Evolutionary conservation across 2,797 vertebrate genomes (phyloP).

Genomic region (Chelidonichthys spinosus): DNA sequence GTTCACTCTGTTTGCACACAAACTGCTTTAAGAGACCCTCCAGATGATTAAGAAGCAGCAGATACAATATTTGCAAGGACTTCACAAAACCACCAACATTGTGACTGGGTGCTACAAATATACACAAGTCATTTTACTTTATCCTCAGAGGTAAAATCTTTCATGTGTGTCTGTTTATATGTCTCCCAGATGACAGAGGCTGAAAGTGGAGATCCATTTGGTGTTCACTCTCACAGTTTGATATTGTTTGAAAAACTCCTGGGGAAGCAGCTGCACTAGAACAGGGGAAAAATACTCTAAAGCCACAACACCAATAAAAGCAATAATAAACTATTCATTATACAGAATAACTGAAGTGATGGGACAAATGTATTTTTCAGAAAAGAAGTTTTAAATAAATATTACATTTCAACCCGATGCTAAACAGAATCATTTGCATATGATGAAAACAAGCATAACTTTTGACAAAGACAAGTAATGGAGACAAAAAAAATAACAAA

Average conservation of each 20-base stretch:
- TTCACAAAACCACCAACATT: slow-evolving; percentile 12
- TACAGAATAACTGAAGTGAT: slow-evolving; percentile 21
- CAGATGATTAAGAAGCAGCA: background rate
- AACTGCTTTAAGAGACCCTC: background rate
- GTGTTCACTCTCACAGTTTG: slow-evolving; percentile 17
- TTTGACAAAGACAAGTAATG: slow-evolving; percentile 28
- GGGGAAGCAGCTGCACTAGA: background rate
- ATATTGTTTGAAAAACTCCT: slow-evolving; percentile 15
- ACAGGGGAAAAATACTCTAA: background rate
- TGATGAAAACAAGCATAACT: background rate
- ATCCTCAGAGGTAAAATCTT: slow-evolving; percentile 33
- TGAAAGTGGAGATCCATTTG: background rate
- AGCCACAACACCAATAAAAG: slow-evolving; percentile 12
- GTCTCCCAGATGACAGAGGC: slow-evolving; percentile 11
- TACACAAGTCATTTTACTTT: slow-evolving; percentile 11
- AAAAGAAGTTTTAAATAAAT: slow-evolving; percentile 8
- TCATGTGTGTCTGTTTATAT: slow-evolving; percentile 22
- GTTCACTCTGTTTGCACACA: background rate
- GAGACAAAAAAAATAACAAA: background rate
- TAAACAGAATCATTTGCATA: background rate
- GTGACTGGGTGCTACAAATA: background rate
- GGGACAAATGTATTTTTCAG: background rate
- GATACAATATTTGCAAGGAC: slow-evolving; percentile 4
- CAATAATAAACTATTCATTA: slow-evolving; percentile 13
- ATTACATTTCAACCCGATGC: background rate